Evolutionary conservation across 2,888 invertebrate genomes (phyloP).

Genomic region (Lochmaea crataegi): DNA sequence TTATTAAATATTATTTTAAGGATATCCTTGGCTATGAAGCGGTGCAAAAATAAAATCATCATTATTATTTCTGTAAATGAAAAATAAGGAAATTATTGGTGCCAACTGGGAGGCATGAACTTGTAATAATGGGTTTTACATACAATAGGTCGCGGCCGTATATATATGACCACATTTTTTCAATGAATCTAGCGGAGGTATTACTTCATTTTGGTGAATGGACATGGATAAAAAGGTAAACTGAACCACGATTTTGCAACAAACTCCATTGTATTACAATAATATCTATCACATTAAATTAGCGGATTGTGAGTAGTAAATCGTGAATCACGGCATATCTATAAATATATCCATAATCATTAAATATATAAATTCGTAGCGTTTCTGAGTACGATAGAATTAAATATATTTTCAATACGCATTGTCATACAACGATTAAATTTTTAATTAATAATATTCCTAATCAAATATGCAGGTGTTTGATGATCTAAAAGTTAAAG

Average conservation of each 20-base stretch:
- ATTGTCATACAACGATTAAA: conserved; percentile 43
- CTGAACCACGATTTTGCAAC: conserved; percentile 31
- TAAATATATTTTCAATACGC: conserved; percentile 37
- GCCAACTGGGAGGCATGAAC: neutral
- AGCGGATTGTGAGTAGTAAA: conserved; percentile 36
- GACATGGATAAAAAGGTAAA: conserved; percentile 27
- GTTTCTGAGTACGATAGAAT: conserved; percentile 24
- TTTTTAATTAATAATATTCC: conserved; percentile 42
- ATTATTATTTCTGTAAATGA: conserved; percentile 1
- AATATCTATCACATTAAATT: conserved; percentile 31
- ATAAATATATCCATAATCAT: conserved; percentile 40
- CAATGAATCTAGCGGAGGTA: conserved; percentile 15
- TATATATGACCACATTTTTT: conserved; percentile 15
- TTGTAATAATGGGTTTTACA: conserved; percentile 6
- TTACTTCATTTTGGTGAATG: conserved; percentile 35
- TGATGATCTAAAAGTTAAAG: conserved; percentile 51
- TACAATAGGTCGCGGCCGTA: neutral
- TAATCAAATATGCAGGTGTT: conserved; percentile 46
- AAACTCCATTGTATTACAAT: conserved; percentile 26
- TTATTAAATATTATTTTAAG: neutral
- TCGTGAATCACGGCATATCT: conserved; percentile 41
- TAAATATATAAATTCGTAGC: conserved; percentile 24
- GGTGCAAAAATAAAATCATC: neutral
- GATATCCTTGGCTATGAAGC: neutral
- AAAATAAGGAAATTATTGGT: conserved; percentile 4